Conservation (phyloP, 1,140 invertebrate genomes). For the Danaus melanippus region DNA sequence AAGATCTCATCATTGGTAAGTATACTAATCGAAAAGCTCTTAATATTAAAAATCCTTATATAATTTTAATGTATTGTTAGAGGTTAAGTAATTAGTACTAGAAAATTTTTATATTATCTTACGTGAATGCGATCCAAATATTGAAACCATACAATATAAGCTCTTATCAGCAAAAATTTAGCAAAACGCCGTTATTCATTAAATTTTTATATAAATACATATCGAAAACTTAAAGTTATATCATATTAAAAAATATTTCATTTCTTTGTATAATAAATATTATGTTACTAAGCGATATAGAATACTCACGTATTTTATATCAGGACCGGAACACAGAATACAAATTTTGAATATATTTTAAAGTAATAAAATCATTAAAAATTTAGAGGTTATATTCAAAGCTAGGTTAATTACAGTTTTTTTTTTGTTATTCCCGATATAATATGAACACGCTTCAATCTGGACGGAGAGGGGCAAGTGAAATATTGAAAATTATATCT, state of each 20-base stretch:
- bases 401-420: conserved; percentile 15
- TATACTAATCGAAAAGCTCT: conserved; percentile 68
- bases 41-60: conserved; percentile 63
- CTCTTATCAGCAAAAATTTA: conserved; percentile 33
- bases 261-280: no score
- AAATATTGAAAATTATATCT: conserved; percentile 40
- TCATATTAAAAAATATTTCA: no score
- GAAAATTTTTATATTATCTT: conserved; percentile 30
- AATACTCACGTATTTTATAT: no score
- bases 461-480: conserved; percentile 64
- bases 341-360: conserved; percentile 5
- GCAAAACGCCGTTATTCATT: conserved; percentile 11
- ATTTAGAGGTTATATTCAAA: conserved; percentile 8
- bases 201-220: background rate
- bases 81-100: conserved; percentile 46
- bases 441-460: conserved; percentile 61
- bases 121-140: conserved; percentile 26
- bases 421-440: conserved; percentile 20
- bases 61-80: conserved; percentile 47
- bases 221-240: no score
- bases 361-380: conserved; percentile 6
- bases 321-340: background rate
- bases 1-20: conserved; percentile 64
- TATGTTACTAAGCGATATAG: no score
- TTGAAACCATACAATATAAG: conserved; percentile 40